phyloP scores from a whole-genome alignment of 2,888 invertebrate genomes.

The Prosapia bicincta region DNA sequence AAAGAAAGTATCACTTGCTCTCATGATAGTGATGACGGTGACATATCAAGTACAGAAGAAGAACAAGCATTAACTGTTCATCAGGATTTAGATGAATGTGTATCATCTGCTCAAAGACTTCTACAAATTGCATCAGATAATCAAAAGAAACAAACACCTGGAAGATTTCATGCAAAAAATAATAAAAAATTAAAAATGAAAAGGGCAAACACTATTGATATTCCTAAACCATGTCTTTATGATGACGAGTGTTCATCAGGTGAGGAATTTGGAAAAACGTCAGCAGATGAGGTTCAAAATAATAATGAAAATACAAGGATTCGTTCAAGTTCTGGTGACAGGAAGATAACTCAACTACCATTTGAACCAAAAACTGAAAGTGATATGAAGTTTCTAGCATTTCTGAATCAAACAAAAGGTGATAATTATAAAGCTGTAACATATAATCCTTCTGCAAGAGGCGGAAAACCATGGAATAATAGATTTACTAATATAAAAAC shows the following conservation, averaged over 20 bases:
- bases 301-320: constrained; percentile 6
- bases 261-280: constrained; percentile 49
- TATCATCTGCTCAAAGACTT: constrained; percentile 40
- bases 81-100: constrained; percentile 26
- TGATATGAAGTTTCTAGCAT: constrained; percentile 78
- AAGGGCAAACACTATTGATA: constrained; percentile 85
- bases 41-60: constrained; percentile 39
- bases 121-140: constrained; percentile 39
- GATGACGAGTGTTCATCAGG: constrained; percentile 45
- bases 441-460: constrained; percentile 43
- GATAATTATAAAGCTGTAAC: constrained; percentile 43
- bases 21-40: constrained; percentile 36
- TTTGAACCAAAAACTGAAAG: constrained; percentile 82
- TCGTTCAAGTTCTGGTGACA: constrained; percentile 43
- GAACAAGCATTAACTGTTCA: constrained; percentile 28
- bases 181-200: constrained; percentile 76
- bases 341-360: constrained; percentile 51
- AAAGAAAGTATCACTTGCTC: constrained; percentile 14
- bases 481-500: constrained; percentile 82
- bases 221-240: constrained; percentile 61
- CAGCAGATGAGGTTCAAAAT: constrained; percentile 37
- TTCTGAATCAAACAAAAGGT: constrained; percentile 64
- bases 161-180: constrained; percentile 40
- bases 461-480: constrained; percentile 70
- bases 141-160: constrained; percentile 32